Conservation (phyloP, 2,888 invertebrate species). For the Heliconius charithonia region DNA sequence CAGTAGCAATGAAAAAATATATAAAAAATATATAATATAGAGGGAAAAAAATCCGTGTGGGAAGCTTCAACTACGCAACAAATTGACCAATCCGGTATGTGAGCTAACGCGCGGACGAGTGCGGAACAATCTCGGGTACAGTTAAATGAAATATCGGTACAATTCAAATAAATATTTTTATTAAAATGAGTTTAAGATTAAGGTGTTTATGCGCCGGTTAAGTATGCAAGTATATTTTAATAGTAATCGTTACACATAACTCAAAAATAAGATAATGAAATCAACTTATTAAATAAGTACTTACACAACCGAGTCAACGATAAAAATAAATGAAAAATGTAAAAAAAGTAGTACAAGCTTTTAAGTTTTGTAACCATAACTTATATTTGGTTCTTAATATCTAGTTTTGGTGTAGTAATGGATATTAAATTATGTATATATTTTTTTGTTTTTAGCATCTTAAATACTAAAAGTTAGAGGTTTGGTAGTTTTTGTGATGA, state of each 20-base stretch:
- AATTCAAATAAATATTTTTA: conserved; percentile 79
- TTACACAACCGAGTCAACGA: conserved; percentile 81
- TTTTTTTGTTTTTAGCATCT: conserved; percentile 61
- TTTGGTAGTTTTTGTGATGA: conserved; percentile 59
- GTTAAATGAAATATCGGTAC: conserved; percentile 75
- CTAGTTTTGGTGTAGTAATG: conserved; percentile 77
- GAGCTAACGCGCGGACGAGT: conserved; percentile 70
- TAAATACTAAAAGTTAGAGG: conserved; percentile 68
- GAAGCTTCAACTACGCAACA: conserved; percentile 72
- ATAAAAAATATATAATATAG: conserved; percentile 60
- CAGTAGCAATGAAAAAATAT: conserved; percentile 76
- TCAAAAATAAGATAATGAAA: conserved; percentile 64
- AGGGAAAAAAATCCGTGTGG: conserved; percentile 67
- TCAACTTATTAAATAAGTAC: conserved; percentile 83
- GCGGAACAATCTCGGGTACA: conserved; percentile 53
- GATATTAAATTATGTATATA: conserved; percentile 61
- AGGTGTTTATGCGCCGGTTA: conserved; percentile 78
- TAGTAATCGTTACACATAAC: conserved; percentile 79
- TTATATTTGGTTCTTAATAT: conserved; percentile 59
- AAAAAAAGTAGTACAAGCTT: conserved; percentile 57
- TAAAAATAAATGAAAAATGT: conserved; percentile 54
- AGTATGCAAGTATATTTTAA: conserved; percentile 74
- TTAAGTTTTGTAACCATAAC: conserved; percentile 54
- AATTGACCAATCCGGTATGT: conserved; percentile 75
- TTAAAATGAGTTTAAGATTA: conserved; percentile 75